Evolutionary conservation across 2,888 invertebrate genomes (phyloP).

Genomic region (Melanostoma mellinum): DNA sequence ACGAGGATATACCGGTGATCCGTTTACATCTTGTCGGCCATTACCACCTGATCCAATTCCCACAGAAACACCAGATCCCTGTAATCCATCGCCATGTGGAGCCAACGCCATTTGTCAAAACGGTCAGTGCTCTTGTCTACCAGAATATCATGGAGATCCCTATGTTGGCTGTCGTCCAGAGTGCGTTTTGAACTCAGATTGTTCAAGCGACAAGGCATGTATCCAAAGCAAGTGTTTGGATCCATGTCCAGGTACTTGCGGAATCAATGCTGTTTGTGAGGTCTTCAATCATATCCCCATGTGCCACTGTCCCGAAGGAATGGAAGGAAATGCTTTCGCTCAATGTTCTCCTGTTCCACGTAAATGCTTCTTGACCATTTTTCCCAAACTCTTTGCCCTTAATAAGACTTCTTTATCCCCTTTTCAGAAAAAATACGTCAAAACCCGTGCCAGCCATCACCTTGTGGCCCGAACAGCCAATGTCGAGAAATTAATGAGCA

Average conservation of each 20-base stretch:
- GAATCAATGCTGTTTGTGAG: slow-evolving; percentile 87
- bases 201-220: slow-evolving; percentile 86
- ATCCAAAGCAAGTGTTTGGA: slow-evolving; percentile 87
- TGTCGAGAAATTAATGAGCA: slow-evolving; percentile 86
- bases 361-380: slow-evolving; percentile 45
- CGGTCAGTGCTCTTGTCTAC: slow-evolving; percentile 87
- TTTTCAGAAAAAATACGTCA: slow-evolving; percentile 77
- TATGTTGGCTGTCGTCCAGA: slow-evolving; percentile 87
- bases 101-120: slow-evolving; percentile 87
- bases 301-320: slow-evolving; percentile 87
- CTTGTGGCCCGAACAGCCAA: slow-evolving; percentile 89
- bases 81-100: slow-evolving; percentile 88
- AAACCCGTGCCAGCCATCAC: slow-evolving; percentile 85
- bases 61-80: slow-evolving; percentile 84
- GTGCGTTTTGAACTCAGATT: slow-evolving; percentile 87
- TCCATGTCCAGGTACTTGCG: slow-evolving; percentile 89
- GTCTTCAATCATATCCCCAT: slow-evolving; percentile 88
- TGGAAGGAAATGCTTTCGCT: slow-evolving; percentile 87
- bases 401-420: not conserved
- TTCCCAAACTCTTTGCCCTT: no score
- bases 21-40: slow-evolving; percentile 86
- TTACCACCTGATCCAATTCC: slow-evolving; percentile 77
- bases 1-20: slow-evolving; percentile 85
- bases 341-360: slow-evolving; percentile 83
- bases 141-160: slow-evolving; percentile 86